Base-by-base conservation (phyloP, 2,888 invertebrate genomes). In the Melangyna quadrimaculata region DNA sequence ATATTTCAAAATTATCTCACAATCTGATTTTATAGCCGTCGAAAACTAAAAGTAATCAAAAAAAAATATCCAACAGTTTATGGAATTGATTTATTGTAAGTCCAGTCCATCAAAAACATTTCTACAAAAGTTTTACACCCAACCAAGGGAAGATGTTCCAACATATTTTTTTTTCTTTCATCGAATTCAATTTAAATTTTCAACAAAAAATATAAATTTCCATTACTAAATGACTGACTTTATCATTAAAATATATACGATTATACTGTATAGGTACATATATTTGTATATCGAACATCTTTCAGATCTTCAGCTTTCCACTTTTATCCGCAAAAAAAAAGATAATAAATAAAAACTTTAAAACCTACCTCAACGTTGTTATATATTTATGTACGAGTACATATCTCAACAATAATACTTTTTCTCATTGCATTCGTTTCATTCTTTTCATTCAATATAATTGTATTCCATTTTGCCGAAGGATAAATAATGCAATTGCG, bases 401-500 rank as follows among this genome's bases (percentile, higher is more conserved):
- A 35, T 67, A 67, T 51, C 59, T 53, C 65, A 35, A 70, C 67
- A 61, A 78, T 43, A 67, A 67, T 59, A 45, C 71, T 72, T 72
- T n/a, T 72, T 67, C 78, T 61, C 78, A 78, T 67, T 59, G 78
- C 55, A 71, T 59, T 79, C 70, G n/a, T 74, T 53, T 59, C 22
- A 19, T 35, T n/a, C 19, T 59, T n/a, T 37, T 65, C 70, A 45
- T 65, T 71, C 67, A 51, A 45, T 19, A 67, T 84, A 84, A 79
- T 84, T 79, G 71, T 71, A 71, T 84, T 79, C 74, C 74, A 79
- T 70, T 70, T 79, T 43, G 70, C 74, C 71, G 65, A 84, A 84
- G 74, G 79, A 84, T 84, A 71, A 79, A 75, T 71, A 84, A 84
- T 84, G 75, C 71, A 79, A 79, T 71, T 75, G 75, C 53, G 59